phyloP scores from a whole-genome alignment of 2,797 vertebrate genomes.

The Lateolabrax maculatus region DNA sequence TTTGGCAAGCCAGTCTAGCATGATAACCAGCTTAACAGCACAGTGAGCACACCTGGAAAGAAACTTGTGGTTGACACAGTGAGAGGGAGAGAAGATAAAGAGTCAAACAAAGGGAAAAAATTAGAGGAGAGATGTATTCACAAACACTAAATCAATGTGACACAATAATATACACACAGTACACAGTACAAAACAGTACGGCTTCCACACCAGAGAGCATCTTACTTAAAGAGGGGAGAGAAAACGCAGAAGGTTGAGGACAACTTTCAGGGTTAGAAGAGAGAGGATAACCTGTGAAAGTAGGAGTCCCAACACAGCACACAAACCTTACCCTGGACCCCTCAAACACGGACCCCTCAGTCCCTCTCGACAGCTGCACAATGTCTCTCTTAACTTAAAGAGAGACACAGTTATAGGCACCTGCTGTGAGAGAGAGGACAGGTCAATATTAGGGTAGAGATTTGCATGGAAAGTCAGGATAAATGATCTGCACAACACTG shows the following conservation, averaged over 20 bases:
- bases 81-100: constrained; percentile 87
- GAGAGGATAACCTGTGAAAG: constrained; percentile 87
- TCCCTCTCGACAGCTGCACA: constrained; percentile 79
- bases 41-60: constrained; percentile 94
- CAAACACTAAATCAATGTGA: constrained; percentile 83
- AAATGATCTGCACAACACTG: constrained; percentile 36
- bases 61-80: constrained; percentile 94
- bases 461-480: constrained; percentile 42
- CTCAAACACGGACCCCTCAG: constrained; percentile 87
- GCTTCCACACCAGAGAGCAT: constrained; percentile 81
- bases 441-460: constrained; percentile 81
- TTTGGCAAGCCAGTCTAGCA: constrained; percentile 81
- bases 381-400: constrained; percentile 91
- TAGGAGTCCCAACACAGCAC: constrained; percentile 91
- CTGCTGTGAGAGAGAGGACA: constrained; percentile 98
- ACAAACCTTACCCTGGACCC: constrained; percentile 98
- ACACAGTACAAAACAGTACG: constrained; percentile 81
- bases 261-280: constrained; percentile 83
- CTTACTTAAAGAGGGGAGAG: constrained; percentile 81
- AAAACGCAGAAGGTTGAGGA: constrained; percentile 81
- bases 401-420: constrained; percentile 97
- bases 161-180: constrained; percentile 83
- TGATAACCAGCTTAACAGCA: constrained; percentile 93
- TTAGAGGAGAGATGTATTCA: constrained; percentile 85
- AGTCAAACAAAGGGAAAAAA: constrained; percentile 86